Percentiles rank a stretch among this genome's conserved stretches.
Conservation (phyloP, 1,140 invertebrate genomes). For the Aphelenchoides besseyi region DNA sequence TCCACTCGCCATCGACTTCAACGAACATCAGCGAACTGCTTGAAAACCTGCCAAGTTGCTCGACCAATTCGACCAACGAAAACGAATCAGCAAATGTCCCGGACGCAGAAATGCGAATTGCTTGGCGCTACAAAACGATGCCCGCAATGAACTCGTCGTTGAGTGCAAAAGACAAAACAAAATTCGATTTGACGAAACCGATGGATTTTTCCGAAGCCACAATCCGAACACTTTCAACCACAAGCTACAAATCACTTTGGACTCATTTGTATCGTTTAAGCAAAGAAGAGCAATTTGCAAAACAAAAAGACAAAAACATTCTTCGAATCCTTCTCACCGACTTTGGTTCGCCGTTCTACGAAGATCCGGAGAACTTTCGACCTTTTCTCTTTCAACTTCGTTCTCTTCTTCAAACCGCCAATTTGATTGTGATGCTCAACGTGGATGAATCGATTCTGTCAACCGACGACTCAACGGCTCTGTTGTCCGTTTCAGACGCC, state of each 20-base stretch:
- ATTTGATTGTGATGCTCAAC: constrained; percentile 16
- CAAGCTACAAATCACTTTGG: constrained; percentile 23
- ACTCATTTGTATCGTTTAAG: background rate
- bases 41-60: background rate
- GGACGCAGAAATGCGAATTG: constrained; percentile 23
- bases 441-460: constrained; percentile 14
- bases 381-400: constrained; percentile 32
- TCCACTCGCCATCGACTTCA: background rate
- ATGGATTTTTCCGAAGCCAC: constrained; percentile 5
- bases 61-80: background rate
- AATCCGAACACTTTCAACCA: background rate
- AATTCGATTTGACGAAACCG: constrained; percentile 26
- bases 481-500: constrained; percentile 17
- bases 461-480: background rate
- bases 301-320: constrained; percentile 14
- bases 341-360: constrained; percentile 41
- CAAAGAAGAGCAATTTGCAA: constrained; percentile 14
- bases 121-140: constrained; percentile 28
- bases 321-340: constrained; percentile 36
- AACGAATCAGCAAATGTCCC: background rate
- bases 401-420: constrained; percentile 12
- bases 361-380: constrained; percentile 22
- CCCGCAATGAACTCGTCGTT: constrained; percentile 20
- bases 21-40: background rate
- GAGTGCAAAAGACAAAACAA: constrained; percentile 23